A percentile compares a stretch with the other conserved stretches of the same genome.
Evolutionary conservation across 2,113 vertebrate species (phyloP).

Genomic region (Apodemus speciosus): DNA sequence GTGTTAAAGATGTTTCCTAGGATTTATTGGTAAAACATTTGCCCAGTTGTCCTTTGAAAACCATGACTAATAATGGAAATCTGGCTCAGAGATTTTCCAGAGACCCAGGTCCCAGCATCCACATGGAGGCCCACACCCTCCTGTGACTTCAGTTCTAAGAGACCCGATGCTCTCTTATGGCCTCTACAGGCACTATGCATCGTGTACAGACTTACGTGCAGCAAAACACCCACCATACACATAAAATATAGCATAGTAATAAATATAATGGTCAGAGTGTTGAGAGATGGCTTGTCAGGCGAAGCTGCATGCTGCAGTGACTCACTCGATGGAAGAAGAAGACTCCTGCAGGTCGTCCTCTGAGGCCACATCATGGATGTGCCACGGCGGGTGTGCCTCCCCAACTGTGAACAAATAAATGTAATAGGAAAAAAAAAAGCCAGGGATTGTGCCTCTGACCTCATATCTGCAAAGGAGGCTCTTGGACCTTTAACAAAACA

Average conservation of each 20-base stretch:
- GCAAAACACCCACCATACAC: not conserved
- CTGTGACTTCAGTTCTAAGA: not conserved
- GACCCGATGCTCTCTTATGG: not conserved
- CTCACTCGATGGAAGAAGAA: not conserved
- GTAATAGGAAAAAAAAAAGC: not conserved
- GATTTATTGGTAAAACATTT: not conserved
- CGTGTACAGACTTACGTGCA: not conserved
- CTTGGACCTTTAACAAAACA: conserved; percentile 22
- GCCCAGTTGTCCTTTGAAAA: not conserved
- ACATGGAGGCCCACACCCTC: not conserved
- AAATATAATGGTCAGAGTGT: too few species aligned
- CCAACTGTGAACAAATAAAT: not conserved
- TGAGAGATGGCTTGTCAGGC: not conserved
- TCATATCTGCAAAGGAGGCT: not conserved
- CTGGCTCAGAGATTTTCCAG: not conserved
- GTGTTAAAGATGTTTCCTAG: not conserved
- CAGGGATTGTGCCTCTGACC: not conserved
- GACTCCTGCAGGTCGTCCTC: not conserved
- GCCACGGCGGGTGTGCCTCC: not conserved
- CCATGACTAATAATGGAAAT: not conserved
- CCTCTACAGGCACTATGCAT: not conserved
- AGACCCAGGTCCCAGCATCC: not conserved
- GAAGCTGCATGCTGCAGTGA: not conserved
- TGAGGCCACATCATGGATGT: not conserved
- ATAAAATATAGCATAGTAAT: not conserved